These are phyloP conservation scores for Sceloporus tristichus DNA, from an alignment of 2,113 vertebrate species.

Conservation along the genomic window DNA sequence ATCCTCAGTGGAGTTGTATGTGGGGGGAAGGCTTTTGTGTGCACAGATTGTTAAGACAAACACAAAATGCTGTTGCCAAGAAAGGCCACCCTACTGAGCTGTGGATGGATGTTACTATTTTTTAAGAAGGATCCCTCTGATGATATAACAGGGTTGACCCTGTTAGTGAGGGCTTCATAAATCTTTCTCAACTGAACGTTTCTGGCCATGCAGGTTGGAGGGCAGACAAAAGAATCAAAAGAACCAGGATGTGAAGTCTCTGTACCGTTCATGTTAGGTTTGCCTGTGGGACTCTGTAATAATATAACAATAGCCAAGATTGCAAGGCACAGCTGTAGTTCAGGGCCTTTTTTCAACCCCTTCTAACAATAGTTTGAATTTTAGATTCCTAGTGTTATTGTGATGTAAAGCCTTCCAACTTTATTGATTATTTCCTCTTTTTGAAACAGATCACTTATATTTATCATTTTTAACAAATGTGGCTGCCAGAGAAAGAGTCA, in stretches of 20 bases:
- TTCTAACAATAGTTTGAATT: conserved; percentile 79
- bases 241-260: conserved; percentile 88
- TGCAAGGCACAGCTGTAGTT: conserved; percentile 73
- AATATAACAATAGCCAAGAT: conserved; percentile 90
- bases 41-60: conserved; percentile 85
- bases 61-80: conserved; percentile 80
- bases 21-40: conserved; percentile 63
- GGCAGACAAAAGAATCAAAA: conserved; percentile 88
- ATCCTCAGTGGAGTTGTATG: conserved; percentile 19
- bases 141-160: conserved; percentile 86
- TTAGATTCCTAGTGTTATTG: conserved; percentile 63
- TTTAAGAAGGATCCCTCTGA: conserved; percentile 87
- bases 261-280: conserved; percentile 79
- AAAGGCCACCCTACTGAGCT: conserved; percentile 78
- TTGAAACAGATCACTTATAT: background rate
- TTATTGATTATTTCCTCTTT: background rate
- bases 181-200: conserved; percentile 91
- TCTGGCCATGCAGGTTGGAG: conserved; percentile 88
- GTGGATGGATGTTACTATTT: conserved; percentile 91
- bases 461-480: background rate
- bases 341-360: conserved; percentile 77
- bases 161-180: conserved; percentile 86
- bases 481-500: background rate
- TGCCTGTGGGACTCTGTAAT: conserved; percentile 87
- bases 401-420: conserved; percentile 59